These are phyloP conservation scores for Serripes groenlandicus DNA, from an alignment of 2,888 invertebrate genomes.

Conservation along the genomic window DNA sequence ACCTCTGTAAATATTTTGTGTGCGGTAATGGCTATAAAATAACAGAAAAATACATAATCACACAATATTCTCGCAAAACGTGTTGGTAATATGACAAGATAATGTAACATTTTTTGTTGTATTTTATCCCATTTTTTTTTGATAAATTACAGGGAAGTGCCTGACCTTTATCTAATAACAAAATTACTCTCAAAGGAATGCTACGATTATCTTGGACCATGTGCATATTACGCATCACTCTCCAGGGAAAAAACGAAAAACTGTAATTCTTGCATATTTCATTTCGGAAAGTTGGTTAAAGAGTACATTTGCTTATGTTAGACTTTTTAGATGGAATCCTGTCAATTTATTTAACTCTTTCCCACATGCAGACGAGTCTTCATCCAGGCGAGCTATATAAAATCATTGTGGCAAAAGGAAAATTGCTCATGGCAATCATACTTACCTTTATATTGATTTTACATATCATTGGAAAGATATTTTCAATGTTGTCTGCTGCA, in stretches of 20 bases:
- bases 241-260: not conserved
- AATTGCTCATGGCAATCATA: no score
- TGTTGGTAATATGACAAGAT: constrained; percentile 23
- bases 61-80: not conserved
- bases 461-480: no score
- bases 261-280: not conserved
- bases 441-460: no score
- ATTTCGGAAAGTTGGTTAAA: not conserved
- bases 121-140: not conserved
- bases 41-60: not conserved
- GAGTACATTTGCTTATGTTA: not conserved
- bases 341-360: no score
- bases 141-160: constrained; percentile 14
- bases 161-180: constrained; percentile 16
- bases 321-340: no score
- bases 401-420: no score
- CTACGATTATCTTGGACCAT: not conserved
- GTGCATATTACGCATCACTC: not conserved
- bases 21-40: not conserved
- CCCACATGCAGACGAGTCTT: no score
- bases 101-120: not conserved
- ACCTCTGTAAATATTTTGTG: no score
- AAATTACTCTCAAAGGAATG: not conserved
- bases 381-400: no score
- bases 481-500: no score